These are phyloP conservation scores for Leptodactylus fuscus DNA, from an alignment of 2,113 vertebrate species.

Conservation along the genomic window DNA sequence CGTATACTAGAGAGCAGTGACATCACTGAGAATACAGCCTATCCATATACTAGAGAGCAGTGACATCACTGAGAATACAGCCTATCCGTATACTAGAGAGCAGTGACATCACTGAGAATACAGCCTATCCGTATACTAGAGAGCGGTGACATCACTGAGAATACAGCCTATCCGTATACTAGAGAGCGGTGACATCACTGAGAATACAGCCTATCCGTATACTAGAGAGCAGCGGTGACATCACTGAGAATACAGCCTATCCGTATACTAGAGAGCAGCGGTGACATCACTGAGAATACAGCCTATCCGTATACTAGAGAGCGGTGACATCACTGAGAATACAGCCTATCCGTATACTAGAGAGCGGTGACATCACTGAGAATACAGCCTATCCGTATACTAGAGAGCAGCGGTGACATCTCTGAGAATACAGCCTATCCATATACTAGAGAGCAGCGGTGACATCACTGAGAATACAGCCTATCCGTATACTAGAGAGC, in stretches of 20 bases:
- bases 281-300: background rate
- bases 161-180: background rate
- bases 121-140: background rate
- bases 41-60: background rate
- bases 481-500: background rate
- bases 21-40: background rate
- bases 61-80: background rate
- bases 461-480: background rate
- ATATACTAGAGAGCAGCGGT: background rate
- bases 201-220: background rate
- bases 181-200: background rate
- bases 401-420: background rate
- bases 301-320: background rate
- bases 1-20: background rate
- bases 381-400: background rate
- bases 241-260: background rate
- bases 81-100: background rate
- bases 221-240: background rate
- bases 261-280: background rate
- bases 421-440: background rate
- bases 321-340: background rate
- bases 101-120: background rate
- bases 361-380: background rate
- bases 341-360: background rate
- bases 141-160: background rate